These are phyloP conservation scores for Amia ocellicauda DNA, from an alignment of 2,113 vertebrate genomes.

Conservation along the genomic window DNA sequence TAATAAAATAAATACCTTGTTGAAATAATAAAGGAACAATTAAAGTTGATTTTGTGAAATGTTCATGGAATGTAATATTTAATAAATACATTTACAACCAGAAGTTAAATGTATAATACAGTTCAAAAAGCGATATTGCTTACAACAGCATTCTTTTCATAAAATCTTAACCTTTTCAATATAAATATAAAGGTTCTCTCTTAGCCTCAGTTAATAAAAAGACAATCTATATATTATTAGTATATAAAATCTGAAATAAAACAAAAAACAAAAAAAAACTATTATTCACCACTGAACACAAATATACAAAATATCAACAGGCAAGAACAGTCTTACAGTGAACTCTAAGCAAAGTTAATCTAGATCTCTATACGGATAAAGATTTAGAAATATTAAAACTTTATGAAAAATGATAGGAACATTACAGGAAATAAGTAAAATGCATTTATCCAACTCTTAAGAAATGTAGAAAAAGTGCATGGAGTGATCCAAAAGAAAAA, in stretches of 20 bases:
- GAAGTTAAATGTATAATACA: background rate
- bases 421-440: constrained; percentile 10
- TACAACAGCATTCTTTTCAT: constrained; percentile 1
- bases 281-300: constrained; percentile 1
- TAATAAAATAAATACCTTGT: background rate
- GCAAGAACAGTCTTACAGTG: background rate
- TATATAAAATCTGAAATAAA: background rate
- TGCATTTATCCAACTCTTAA: background rate
- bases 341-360: constrained; percentile 4
- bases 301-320: constrained; percentile 8
- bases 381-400: background rate
- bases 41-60: constrained; percentile 3
- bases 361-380: background rate
- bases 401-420: background rate
- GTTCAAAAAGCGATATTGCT: background rate
- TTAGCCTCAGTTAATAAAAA: background rate
- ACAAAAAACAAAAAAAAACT: too few species aligned
- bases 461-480: background rate
- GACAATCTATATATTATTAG: background rate
- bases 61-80: background rate
- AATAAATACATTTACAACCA: constrained; percentile 2
- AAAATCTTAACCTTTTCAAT: background rate
- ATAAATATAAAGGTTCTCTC: background rate
- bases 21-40: background rate
- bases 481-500: too few species aligned